Evolutionary conservation across 2,888 invertebrate species (phyloP).

Genomic region (Melanostoma scalare): DNA sequence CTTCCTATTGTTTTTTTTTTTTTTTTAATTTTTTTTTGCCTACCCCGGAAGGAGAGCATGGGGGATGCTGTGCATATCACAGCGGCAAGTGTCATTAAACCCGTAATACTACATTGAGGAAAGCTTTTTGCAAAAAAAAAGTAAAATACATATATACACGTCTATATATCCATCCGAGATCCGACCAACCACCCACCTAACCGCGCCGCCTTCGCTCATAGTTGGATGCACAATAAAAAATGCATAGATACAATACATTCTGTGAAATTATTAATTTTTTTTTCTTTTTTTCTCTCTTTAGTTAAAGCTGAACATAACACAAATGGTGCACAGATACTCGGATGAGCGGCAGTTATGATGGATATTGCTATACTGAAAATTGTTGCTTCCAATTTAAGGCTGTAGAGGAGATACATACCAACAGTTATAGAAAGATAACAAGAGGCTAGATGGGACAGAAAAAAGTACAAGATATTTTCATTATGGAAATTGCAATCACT

Average conservation of each 20-base stretch:
- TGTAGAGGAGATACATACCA: background rate
- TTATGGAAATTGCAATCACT: slow-evolving; percentile 72
- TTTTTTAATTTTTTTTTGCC: no score
- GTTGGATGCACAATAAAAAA: slow-evolving; percentile 61
- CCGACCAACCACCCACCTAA: slow-evolving; percentile 19
- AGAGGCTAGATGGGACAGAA: slow-evolving; percentile 16
- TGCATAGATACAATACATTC: slow-evolving; percentile 48
- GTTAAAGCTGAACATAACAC: slow-evolving; percentile 43
- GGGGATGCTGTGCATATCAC: slow-evolving; percentile 31
- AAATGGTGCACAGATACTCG: slow-evolving; percentile 64
- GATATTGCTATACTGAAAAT: slow-evolving; percentile 68
- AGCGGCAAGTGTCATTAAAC: slow-evolving; percentile 72
- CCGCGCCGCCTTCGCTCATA: slow-evolving; percentile 35
- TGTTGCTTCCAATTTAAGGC: slow-evolving; percentile 65
- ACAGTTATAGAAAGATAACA: slow-evolving; percentile 3
- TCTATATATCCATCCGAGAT: no score
- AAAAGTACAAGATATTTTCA: slow-evolving; percentile 58
- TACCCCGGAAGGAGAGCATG: slow-evolving; percentile 24
- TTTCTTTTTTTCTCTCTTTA: slow-evolving; percentile 17
- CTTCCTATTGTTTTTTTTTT: slow-evolving; percentile 47
- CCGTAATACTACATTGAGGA: slow-evolving; percentile 68
- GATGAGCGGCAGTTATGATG: slow-evolving; percentile 65
- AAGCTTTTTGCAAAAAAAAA: slow-evolving; percentile 52
- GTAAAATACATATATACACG: no score
- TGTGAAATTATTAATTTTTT: slow-evolving; percentile 59